Base-by-base conservation (phyloP, 2,888 invertebrate species). In the Idaea dimidiata region DNA sequence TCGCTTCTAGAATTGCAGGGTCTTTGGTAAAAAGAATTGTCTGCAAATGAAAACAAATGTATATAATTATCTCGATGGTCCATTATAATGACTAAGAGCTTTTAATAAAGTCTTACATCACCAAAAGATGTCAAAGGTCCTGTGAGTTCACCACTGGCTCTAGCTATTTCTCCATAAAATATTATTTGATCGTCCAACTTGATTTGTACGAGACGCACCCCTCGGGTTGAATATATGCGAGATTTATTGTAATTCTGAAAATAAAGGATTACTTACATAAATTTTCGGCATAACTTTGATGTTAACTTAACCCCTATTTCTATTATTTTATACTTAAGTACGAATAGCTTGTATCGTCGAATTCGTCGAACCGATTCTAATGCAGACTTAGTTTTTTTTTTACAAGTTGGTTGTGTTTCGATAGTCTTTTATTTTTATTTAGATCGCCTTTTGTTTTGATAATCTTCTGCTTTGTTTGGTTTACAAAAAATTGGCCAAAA, bases 201-300 rank as follows among this genome's bases (percentile, higher is more conserved):
- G 32, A 97, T 95, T 66, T 95, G 93, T 14, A 97, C 88, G 74
- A 96, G 93, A 73, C 94, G 94, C 6, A 95, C 96, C 58, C 97
- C 97, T 65, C 97, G 94, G 63, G 95, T 94, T 0, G 97, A 96
- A 85, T 97, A 96, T 72, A 97, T 97, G 66, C 97, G 93, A 0
- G 97, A 97, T 84, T 97, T 97, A 84, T 97, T 97, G 84, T 97
- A 97, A 83, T 97, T 97, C 97, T 97, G 86, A 33, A 88, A 74
- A 59, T 32, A 6, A 32, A 32, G 32, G 4, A 7, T 32, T 32
- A 32, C n/a, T n/a, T n/a, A n/a, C n/a, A n/a, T n/a, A n/a, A 24
- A 24, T 5, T 24, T 24, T 1, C 24, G 5, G 3, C 24, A 24
- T 24, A 1, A 24, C 5, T 24, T 24, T 24, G 24, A 1, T 5